Conservation (phyloP, 2,888 invertebrate species). For the Anthophora plumipes region DNA sequence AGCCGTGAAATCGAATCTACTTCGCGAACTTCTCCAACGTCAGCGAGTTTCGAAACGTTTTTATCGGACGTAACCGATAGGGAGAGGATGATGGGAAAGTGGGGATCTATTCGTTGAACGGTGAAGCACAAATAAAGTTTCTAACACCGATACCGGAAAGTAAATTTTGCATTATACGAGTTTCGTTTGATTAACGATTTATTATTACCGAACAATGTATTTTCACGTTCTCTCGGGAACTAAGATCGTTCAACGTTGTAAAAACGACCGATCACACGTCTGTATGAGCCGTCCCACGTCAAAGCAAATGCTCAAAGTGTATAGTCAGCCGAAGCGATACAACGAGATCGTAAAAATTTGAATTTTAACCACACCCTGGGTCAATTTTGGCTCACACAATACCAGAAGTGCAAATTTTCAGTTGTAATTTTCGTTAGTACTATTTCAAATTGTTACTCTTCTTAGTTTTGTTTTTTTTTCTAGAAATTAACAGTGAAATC, state of each 20-base stretch:
- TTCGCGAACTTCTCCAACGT: constrained; percentile 36
- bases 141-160: constrained; percentile 42
- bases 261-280: background rate
- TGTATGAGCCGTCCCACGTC: constrained; percentile 1
- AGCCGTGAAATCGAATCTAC: constrained; percentile 46
- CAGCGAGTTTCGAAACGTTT: constrained; percentile 40
- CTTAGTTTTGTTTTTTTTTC: too few species aligned
- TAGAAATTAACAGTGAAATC: too few species aligned
- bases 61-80: constrained; percentile 57
- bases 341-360: too few species aligned
- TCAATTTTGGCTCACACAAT: too few species aligned
- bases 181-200: constrained; percentile 33
- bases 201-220: constrained; percentile 4
- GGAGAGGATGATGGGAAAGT: too few species aligned
- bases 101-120: constrained; percentile 53
- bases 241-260: too few species aligned
- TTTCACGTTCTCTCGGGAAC: too few species aligned
- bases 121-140: constrained; percentile 70
- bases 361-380: too few species aligned
- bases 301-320: background rate
- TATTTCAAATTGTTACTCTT: too few species aligned
- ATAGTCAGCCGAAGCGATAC: too few species aligned
- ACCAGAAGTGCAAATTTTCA: too few species aligned
- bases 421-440: too few species aligned
- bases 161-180: constrained; percentile 36